These are phyloP conservation scores for Poeciliopsis occidentalis DNA, from an alignment of 2,113 vertebrate species.

Conservation along the genomic window DNA sequence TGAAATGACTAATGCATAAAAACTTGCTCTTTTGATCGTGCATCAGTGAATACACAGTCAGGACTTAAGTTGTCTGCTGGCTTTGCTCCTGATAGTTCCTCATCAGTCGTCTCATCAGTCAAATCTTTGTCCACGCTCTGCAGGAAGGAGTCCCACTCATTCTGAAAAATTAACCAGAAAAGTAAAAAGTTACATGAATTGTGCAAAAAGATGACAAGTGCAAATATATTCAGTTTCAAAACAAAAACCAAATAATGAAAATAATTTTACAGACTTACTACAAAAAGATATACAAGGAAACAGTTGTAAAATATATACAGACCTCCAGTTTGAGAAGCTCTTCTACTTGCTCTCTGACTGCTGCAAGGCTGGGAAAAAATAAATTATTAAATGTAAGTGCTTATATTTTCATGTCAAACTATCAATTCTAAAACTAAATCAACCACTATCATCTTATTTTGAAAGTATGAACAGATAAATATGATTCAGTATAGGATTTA, in stretches of 20 bases:
- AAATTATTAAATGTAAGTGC: neutral
- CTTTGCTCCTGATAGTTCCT: constrained; percentile 33
- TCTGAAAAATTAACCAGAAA: constrained; percentile 40
- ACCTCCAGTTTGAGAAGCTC: constrained; percentile 75
- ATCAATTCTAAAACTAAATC: too few relatives aligned
- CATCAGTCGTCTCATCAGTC: constrained; percentile 38
- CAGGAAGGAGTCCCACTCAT: constrained; percentile 78
- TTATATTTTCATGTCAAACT: neutral
- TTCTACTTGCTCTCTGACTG: constrained; percentile 64
- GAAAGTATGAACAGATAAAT: too few relatives aligned
- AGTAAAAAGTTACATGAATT: neutral
- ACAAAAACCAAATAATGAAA: neutral
- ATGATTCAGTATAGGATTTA: neutral
- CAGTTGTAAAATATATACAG: neutral
- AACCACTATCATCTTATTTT: too few relatives aligned
- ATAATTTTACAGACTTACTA: neutral
- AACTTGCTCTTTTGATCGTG: constrained; percentile 65
- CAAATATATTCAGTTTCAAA: too few relatives aligned
- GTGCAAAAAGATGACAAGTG: neutral
- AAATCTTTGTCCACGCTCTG: constrained; percentile 62
- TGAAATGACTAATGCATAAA: neutral
- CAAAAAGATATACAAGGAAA: neutral
- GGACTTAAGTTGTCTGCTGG: constrained; percentile 47
- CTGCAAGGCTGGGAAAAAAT: constrained; percentile 44
- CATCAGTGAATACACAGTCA: constrained; percentile 53